Evolutionary conservation across 2,113 vertebrate genomes (phyloP).

Genomic region (Tor tambroides): DNA sequence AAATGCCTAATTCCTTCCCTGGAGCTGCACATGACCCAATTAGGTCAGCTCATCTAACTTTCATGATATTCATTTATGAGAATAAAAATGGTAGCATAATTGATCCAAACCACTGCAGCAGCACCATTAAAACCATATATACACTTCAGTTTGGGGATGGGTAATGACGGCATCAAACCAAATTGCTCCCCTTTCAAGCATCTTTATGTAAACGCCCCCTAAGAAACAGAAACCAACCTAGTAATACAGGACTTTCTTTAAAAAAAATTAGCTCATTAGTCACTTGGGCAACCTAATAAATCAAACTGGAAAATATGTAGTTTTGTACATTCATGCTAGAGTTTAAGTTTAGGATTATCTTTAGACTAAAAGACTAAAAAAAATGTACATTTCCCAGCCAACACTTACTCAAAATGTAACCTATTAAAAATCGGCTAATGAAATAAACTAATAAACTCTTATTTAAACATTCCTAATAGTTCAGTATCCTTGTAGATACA

Average conservation of each 20-base stretch:
- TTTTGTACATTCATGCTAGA: background rate
- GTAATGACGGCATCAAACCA: background rate
- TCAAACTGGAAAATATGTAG: background rate
- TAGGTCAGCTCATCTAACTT: constrained; percentile 4
- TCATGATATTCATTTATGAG: constrained; percentile 14
- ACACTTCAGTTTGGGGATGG: background rate
- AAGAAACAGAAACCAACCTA: background rate
- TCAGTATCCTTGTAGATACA: too few species aligned
- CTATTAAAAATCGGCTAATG: background rate
- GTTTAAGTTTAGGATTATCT: background rate
- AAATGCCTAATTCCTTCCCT: constrained; percentile 2
- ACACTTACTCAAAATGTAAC: background rate
- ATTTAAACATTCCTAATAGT: too few species aligned
- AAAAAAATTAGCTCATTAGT: background rate
- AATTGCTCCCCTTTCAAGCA: background rate
- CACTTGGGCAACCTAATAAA: background rate
- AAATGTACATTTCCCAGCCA: background rate
- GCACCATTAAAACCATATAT: background rate
- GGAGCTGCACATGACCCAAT: constrained; percentile 23
- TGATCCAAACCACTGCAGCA: background rate
- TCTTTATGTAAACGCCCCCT: background rate
- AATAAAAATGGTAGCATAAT: background rate
- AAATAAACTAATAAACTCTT: background rate
- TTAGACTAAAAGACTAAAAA: too few species aligned
- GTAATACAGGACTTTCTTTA: background rate